These are phyloP conservation scores for Chaetophractus vellerosus DNA, from an alignment of 2,797 vertebrate species.

Conservation along the genomic window DNA sequence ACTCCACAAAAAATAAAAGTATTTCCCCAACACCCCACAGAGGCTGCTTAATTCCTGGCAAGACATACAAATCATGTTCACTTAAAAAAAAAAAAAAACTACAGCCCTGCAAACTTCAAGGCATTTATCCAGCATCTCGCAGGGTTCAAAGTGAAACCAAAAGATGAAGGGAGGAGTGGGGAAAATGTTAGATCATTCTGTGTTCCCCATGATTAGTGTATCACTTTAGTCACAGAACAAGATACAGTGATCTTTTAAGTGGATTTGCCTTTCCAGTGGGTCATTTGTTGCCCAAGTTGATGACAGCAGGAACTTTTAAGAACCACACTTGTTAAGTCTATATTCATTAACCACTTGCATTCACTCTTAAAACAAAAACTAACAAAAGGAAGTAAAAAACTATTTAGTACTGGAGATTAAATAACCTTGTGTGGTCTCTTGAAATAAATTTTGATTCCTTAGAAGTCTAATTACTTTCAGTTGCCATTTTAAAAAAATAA, in stretches of 20 bases:
- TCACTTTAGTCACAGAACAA: slow-evolving; percentile 91
- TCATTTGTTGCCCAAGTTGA: slow-evolving; percentile 83
- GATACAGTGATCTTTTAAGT: slow-evolving; percentile 87
- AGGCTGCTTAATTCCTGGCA: slow-evolving; percentile 86
- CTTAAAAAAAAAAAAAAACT: slow-evolving; percentile 70
- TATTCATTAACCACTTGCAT: slow-evolving; percentile 87
- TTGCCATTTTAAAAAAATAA: slow-evolving; percentile 74
- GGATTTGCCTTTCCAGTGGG: slow-evolving; percentile 87
- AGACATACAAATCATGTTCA: slow-evolving; percentile 83
- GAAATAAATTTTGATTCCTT: too few species aligned
- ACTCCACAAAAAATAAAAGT: slow-evolving; percentile 76
- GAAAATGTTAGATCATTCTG: slow-evolving; percentile 89
- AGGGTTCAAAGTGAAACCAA: slow-evolving; percentile 74
- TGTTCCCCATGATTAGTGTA: slow-evolving; percentile 91
- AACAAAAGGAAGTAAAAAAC: slow-evolving; percentile 61
- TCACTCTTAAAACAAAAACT: slow-evolving; percentile 80
- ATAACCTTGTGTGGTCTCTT: slow-evolving; percentile 77
- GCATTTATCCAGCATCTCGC: slow-evolving; percentile 85
- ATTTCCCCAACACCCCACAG: too few species aligned
- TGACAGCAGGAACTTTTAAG: slow-evolving; percentile 86
- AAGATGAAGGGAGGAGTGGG: slow-evolving; percentile 75
- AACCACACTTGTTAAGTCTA: slow-evolving; percentile 82
- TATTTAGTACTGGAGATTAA: slow-evolving; percentile 89
- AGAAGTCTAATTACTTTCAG: too few species aligned
- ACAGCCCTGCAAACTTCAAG: slow-evolving; percentile 73